phyloP scores from a whole-genome alignment of 92 coral and sea anemone species.

The Bergia puertoricense region DNA sequence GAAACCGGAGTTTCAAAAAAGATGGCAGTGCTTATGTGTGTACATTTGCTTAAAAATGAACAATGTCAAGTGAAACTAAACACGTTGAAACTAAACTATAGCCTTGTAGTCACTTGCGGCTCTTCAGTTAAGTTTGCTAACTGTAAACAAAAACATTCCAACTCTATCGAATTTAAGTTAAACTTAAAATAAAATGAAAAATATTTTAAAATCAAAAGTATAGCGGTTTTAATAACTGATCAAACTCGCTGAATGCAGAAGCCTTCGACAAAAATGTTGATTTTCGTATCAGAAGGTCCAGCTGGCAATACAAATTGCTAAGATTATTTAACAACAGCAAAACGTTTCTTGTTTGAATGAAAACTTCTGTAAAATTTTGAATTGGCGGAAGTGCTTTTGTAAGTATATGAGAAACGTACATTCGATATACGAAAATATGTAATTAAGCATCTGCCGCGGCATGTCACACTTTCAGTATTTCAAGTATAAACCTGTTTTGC shows the following conservation, averaged over 20 bases:
- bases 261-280: not conserved
- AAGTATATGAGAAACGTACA: no score
- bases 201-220: not conserved
- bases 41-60: not conserved
- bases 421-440: no score
- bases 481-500: not conserved
- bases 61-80: not conserved
- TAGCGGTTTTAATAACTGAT: not conserved
- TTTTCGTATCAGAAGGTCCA: not conserved
- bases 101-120: not conserved
- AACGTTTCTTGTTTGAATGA: no score
- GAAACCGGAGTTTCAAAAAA: not conserved
- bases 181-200: no score
- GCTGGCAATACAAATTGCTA: not conserved
- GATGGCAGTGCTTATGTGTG: not conserved
- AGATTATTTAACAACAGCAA: no score
- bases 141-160: not conserved
- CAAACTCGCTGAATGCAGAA: not conserved
- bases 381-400: not conserved
- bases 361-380: not conserved
- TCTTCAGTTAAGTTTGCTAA: not conserved
- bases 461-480: not conserved
- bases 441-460: no score
- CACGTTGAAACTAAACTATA: not conserved
- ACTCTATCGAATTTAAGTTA: not conserved